Evolutionary conservation across 1,140 invertebrate genomes (phyloP).

Genomic region (Portunus trituberculatus): DNA sequence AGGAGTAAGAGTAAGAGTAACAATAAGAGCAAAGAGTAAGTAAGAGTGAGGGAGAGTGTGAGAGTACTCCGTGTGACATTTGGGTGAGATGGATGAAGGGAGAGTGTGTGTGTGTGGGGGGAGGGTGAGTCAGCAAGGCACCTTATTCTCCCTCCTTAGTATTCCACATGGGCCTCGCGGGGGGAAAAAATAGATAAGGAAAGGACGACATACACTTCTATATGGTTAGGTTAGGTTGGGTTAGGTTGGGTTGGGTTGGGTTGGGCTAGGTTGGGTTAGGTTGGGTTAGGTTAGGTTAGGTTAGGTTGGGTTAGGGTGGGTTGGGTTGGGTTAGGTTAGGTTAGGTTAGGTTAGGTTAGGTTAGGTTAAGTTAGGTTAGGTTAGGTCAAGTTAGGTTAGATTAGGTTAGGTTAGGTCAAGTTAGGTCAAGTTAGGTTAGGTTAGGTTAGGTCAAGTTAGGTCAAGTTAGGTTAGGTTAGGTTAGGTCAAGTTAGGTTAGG

Average conservation of each 20-base stretch:
- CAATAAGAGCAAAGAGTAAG: not conserved
- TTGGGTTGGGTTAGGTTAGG: constrained; percentile 12
- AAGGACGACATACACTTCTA: not conserved
- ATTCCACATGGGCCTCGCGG: too few species aligned
- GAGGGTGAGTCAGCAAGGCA: not conserved
- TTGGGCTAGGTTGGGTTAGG: not conserved
- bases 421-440: constrained; percentile 13
- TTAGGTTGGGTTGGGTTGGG: too few species aligned
- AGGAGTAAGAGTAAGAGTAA: not conserved
- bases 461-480: not conserved
- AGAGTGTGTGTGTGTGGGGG: not conserved
- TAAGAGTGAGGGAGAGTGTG: not conserved
- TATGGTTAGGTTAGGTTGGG: not conserved
- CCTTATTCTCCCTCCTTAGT: not conserved
- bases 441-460: constrained; percentile 13
- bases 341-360: constrained; percentile 30
- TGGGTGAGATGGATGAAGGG: not conserved
- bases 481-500: not conserved
- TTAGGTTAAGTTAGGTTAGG: constrained; percentile 25
- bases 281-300: not conserved
- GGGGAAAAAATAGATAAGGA: not conserved
- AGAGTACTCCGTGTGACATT: not conserved
- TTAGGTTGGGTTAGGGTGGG: not conserved
- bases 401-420: not conserved
- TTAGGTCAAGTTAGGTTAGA: not conserved